Conservation (phyloP, 2,113 vertebrate species). For the Neomonachus schauinslandi region DNA sequence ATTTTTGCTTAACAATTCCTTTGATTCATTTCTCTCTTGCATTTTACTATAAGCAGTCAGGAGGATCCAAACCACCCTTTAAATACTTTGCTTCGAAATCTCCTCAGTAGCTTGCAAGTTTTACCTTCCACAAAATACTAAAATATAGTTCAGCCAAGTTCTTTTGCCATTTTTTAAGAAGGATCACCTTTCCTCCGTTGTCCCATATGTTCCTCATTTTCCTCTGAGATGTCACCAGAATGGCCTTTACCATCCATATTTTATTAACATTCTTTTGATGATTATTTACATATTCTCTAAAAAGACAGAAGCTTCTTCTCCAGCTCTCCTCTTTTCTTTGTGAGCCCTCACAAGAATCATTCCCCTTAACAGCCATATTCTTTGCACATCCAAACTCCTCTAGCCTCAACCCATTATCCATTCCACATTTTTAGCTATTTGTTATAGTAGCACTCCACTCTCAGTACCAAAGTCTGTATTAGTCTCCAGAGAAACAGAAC, state of each 20-base stretch:
- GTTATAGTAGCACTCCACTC: background rate
- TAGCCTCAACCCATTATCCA: background rate
- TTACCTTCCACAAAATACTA: background rate
- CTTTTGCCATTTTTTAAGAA: background rate
- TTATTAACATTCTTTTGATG: background rate
- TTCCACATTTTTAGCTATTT: background rate
- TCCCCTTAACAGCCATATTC: background rate
- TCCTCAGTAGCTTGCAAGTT: background rate
- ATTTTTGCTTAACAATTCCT: constrained; percentile 4
- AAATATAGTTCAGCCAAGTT: constrained; percentile 8
- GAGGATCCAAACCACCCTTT: background rate
- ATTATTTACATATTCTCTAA: constrained; percentile 32
- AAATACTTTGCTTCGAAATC: constrained; percentile 30
- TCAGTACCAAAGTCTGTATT: background rate
- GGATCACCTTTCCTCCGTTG: background rate
- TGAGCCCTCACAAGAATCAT: background rate
- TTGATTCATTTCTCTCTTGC: background rate
- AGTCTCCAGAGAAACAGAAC: background rate
- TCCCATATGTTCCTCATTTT: background rate
- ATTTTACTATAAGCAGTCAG: background rate
- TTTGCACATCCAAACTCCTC: background rate
- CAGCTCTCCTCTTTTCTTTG: background rate
- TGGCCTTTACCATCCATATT: background rate
- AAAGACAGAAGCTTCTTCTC: background rate
- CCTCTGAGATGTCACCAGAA: background rate